Percentiles rank a stretch among this genome's conserved stretches.
Evolutionary conservation across 2,888 invertebrate species (phyloP).

Genomic region (Hoplodrina ambigua): DNA sequence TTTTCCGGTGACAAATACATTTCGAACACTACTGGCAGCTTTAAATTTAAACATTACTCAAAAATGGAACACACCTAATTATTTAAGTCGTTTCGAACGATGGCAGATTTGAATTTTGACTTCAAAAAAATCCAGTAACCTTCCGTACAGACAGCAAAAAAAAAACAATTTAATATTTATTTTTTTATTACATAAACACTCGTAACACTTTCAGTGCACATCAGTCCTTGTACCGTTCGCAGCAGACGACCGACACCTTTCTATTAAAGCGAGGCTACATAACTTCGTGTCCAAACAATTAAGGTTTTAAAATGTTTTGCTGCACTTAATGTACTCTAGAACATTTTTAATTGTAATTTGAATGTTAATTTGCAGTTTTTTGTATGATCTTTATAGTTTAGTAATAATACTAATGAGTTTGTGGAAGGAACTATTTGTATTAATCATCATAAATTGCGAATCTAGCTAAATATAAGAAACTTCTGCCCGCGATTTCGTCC

Average conservation of each 20-base stretch:
- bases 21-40: no score
- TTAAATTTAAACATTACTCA: no score
- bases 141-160: background rate
- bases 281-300: constrained; percentile 54
- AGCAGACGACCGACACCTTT: constrained; percentile 59
- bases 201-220: constrained; percentile 33
- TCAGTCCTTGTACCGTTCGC: constrained; percentile 46
- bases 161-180: constrained; percentile 2
- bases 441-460: background rate
- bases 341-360: constrained; percentile 22
- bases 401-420: background rate
- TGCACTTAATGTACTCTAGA: constrained; percentile 31
- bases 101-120: background rate
- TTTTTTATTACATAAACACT: constrained; percentile 28
- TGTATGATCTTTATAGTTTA: background rate
- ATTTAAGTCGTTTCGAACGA: background rate
- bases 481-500: no score
- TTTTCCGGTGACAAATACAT: no score
- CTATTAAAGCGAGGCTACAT: constrained; percentile 58
- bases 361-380: constrained; percentile 2
- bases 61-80: no score
- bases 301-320: constrained; percentile 33
- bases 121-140: background rate
- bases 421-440: background rate
- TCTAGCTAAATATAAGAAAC: no score